Percentiles rank a stretch among this genome's conserved stretches.
Evolutionary conservation across 2,797 vertebrate species (phyloP).

Genomic region (Hyperoplus immaculatus): DNA sequence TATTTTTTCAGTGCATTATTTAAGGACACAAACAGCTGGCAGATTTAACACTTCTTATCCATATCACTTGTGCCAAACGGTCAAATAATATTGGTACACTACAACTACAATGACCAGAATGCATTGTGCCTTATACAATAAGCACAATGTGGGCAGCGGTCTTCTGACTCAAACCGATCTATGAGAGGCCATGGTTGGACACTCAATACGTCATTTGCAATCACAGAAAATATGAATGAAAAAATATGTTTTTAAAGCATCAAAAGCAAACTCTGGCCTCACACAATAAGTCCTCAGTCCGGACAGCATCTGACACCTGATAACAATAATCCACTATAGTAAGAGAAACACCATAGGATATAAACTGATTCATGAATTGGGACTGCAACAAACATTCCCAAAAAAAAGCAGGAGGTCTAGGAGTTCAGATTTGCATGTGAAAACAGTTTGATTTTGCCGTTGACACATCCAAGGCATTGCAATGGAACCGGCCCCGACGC

Average conservation of each 20-base stretch:
- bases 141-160: neutral
- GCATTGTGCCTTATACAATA: neutral
- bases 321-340: constrained; percentile 23
- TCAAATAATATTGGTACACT: neutral
- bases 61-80: neutral
- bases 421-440: constrained; percentile 69
- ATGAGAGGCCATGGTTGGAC: neutral
- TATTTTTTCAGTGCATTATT: neutral
- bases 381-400: constrained; percentile 22
- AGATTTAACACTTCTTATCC: neutral
- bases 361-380: constrained; percentile 32
- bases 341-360: constrained; percentile 26
- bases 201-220: neutral
- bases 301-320: constrained; percentile 19
- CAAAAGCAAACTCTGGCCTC: neutral
- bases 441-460: constrained; percentile 75
- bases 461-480: constrained; percentile 71
- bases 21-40: neutral
- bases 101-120: constrained; percentile 25
- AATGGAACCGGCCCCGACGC: constrained; percentile 69
- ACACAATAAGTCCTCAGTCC: neutral
- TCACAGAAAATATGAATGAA: neutral
- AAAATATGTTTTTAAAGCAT: neutral
- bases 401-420: constrained; percentile 26
- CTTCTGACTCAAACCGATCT: constrained; percentile 8